Evolutionary conservation across 2,113 vertebrate genomes (phyloP), one percentile per base, ranked within the genome.

Genomic region (Speoplatyrhinus poulsoni): DNA sequence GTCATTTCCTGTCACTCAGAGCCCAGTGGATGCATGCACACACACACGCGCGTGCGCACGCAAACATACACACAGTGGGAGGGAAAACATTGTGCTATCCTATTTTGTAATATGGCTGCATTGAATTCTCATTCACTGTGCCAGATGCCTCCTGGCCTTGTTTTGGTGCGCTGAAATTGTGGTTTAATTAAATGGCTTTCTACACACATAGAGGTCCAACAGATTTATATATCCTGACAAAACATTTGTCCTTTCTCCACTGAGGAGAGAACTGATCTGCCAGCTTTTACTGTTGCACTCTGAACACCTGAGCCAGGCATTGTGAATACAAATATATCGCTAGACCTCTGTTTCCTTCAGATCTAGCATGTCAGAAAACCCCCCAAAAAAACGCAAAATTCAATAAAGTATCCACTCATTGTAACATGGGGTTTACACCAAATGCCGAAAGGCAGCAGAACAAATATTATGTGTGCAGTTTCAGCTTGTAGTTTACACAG

Each of bases 231-330:
- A 81, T 85, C 82, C 77, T 65, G 72, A 77, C 70, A 74, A 81
- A 87, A 87, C 75, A 79, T 82, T 83, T 81, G 72, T 82, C 75
- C 70, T 77, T 68, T 83, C 70, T 83, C 55, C 36, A 49, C 56
- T 69, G 69, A 77, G 26, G 69, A 77, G 26, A 50, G 36, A 59
- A 46, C 73, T 75, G 66, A 85, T 82, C 75, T 71, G 70, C 67
- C 61, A 68, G 72, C 79, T 75, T 85, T 85, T 82, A 72, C 60
- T 72, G 71, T 57, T 69, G 65, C 61, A 65, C 66, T 83, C 67
- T 56, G 67, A 80, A 70, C 70, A 79, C 76, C 81, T 69, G 67
- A 77, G 75, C 72, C 53, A 55, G 68, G 53, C 59, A 36, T 52
- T 49, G 33, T 68, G 74, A 87, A 82, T 81, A 81, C 75, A 72